Percentiles rank a stretch among this genome's conserved stretches.
Evolutionary conservation across 2,113 vertebrate species (phyloP).

Genomic region (Microcebus ravelobensis): DNA sequence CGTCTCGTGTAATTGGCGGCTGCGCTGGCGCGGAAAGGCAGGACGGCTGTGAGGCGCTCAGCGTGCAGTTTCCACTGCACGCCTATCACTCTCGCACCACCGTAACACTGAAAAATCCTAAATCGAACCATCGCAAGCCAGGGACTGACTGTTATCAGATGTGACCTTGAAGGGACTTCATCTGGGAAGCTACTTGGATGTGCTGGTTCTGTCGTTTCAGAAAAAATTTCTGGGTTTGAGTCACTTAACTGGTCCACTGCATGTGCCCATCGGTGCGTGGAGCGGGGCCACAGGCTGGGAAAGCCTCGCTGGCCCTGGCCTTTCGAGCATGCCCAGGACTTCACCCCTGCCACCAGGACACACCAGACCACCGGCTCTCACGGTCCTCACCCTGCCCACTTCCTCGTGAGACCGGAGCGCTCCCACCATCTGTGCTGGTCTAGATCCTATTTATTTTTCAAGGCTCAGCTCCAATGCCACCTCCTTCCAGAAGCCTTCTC

Average conservation of each 20-base stretch:
- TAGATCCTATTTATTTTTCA: not conserved
- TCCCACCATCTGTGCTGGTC: not conserved
- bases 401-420: accelerated
- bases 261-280: not conserved
- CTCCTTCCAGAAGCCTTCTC: not conserved
- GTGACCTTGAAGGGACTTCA: not conserved
- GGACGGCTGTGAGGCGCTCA: not conserved
- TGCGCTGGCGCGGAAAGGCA: not conserved
- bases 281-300: no score
- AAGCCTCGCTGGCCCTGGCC: not conserved
- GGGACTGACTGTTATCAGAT: not conserved
- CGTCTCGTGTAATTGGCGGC: not conserved
- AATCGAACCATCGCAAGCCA: not conserved
- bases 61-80: not conserved
- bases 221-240: not conserved
- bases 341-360: not conserved
- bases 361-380: not conserved
- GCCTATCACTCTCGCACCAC: not conserved
- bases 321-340: not conserved
- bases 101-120: not conserved
- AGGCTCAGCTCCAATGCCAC: not conserved
- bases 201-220: not conserved
- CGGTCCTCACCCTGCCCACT: not conserved
- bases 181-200: not conserved
- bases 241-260: no score